Conservation (phyloP, 2,113 vertebrate genomes). For the Sakesphorus luctuosus region DNA sequence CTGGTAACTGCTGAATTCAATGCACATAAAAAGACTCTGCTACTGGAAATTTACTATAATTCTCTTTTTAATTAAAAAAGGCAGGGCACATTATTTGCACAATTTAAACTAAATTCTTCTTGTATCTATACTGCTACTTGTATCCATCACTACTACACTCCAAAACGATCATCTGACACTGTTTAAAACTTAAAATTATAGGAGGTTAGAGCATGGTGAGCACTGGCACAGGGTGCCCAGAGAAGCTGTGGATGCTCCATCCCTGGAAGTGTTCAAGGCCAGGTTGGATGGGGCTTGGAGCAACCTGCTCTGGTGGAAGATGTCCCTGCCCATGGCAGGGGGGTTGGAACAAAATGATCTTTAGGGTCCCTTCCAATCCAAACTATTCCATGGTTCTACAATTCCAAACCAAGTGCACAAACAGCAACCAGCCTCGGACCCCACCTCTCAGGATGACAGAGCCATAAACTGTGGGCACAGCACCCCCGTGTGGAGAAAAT, state of each 20-base stretch:
- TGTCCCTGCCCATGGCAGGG: not conserved
- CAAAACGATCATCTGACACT: not conserved
- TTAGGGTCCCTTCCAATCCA: not conserved
- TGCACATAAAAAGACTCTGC: not conserved
- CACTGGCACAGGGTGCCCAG: not conserved
- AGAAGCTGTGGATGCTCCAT: not conserved
- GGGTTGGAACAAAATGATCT: not conserved
- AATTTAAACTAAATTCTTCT: not conserved
- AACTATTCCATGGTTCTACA: not conserved
- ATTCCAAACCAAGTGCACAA: not conserved
- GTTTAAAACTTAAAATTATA: not conserved
- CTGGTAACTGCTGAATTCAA: not conserved
- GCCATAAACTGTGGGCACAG: not conserved
- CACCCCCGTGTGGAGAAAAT: constrained; percentile 23
- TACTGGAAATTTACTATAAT: not conserved
- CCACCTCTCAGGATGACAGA: not conserved
- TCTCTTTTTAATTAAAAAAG: not conserved
- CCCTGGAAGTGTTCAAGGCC: not conserved
- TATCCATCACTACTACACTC: not conserved
- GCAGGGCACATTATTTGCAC: not conserved
- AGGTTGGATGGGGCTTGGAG: not conserved
- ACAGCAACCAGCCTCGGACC: not conserved
- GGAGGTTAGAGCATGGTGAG: not conserved
- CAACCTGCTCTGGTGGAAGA: not conserved
- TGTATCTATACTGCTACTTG: not conserved